Evolutionary conservation across 2,113 vertebrate genomes (phyloP), one percentile per base, ranked within the genome.

Genomic region (Sphyrna mokarran): DNA sequence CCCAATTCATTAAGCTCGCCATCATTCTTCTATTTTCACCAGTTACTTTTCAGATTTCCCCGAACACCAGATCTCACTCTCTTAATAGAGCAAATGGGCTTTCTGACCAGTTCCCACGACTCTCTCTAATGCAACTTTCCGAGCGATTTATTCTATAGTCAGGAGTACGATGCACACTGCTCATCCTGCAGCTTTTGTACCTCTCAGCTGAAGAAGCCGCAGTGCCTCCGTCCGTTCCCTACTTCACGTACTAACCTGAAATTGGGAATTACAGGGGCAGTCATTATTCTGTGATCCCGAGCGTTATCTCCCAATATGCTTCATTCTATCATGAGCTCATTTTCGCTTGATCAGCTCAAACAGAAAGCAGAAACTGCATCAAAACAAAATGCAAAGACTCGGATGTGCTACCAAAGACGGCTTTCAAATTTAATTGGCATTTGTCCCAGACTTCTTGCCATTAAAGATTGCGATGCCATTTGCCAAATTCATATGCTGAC

Each of bases 381-480:
- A 61, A n/a, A 66, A 93, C 8, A 93, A 93, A 66, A 93, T 68
- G 80, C 80, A n/a, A 90, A 90, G 54, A 54, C 43, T 72, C 40
- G n/a, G 37, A 58, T 54, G 10, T 13, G 54, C 23, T 26, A 94
- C 66, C 94, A 95, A 26, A 72, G 69, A 33, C 72, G 3, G 69
- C 10, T 95, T 72, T 95, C 94, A 76, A 29, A 29, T 29, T 90
- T 90, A 61, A 90, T 90, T 89, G 48, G 22, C 69, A 18, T 95
- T 95, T 72, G 69, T 10, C 68, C 68, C 20, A 33, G 61, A 37
- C n/a, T 63, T 68, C n/a, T 72, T 94, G n/a, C 68, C 68, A 33
- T 72, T 95, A 94, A 43, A 54, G 94, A 76, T 48, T 72, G 43
- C 94, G 43, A 48, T 48, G 40, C 69, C 23, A 37, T 72, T 72